Percentiles rank a stretch among this genome's conserved stretches.
phyloP scores from a whole-genome alignment of 2,888 invertebrate genomes.

The Pollenia griseotomentosa region DNA sequence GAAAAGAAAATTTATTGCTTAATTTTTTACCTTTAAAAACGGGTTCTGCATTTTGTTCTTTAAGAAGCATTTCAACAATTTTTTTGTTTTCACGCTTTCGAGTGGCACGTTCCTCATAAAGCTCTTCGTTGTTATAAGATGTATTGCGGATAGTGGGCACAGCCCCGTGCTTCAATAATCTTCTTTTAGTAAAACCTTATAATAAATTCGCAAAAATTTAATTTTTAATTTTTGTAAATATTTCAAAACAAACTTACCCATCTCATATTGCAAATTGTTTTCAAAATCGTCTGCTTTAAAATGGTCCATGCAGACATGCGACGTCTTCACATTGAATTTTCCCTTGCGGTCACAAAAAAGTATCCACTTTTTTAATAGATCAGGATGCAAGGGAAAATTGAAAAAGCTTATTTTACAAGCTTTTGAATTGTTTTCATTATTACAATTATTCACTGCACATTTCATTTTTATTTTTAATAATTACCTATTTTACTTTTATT shows the following conservation, averaged over 20 bases:
- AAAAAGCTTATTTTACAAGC: background rate
- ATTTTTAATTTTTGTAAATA: background rate
- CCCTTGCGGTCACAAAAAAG: background rate
- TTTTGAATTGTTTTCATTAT: background rate
- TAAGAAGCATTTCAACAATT: background rate
- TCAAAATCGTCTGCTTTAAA: background rate
- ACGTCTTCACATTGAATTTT: background rate
- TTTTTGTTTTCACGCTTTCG: background rate
- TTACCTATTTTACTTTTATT: background rate
- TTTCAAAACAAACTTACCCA: background rate
- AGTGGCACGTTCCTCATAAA: background rate
- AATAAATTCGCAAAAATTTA: background rate
- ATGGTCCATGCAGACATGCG: background rate
- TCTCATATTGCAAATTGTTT: background rate
- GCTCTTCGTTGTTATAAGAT: background rate
- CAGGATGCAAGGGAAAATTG: background rate
- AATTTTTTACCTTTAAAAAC: background rate
- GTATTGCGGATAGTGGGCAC: background rate
- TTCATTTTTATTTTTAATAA: slow-evolving; percentile 4
- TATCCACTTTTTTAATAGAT: background rate
- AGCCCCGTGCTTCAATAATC: background rate
- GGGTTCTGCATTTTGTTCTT: background rate
- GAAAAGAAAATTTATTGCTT: background rate
- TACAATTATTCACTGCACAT: background rate
- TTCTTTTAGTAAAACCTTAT: background rate